Base-by-base conservation (phyloP, 2,888 invertebrate genomes). In the Onthophagus sagittarius region DNA sequence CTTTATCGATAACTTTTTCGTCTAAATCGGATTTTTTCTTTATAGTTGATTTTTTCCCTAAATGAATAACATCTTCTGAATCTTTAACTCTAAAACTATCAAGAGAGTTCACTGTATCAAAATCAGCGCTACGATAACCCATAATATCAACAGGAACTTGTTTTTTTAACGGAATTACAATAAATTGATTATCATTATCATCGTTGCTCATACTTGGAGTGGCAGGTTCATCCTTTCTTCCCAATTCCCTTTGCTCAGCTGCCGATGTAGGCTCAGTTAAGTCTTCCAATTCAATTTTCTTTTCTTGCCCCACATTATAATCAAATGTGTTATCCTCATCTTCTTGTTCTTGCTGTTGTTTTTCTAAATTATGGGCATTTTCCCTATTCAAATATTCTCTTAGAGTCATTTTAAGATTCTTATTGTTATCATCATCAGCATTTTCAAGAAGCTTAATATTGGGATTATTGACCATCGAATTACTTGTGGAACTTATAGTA, bases 191-290 rank as follows among this genome's bases (percentile, higher is more conserved):
- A 11, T 77, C 76, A 23, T 74, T 69, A 3, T 72, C 72, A n/a
- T 70, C 31, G 71, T 73, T 72, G 9, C 15, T 14, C 71, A 75
- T 73, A n/a, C 70, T 72, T n/a, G 75, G 75, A 2, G 76, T 76
- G 11, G 69, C 65, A 62, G 63, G 13, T 62, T 73, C 69, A 63
- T 73, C 75, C 13, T 75, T 74, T 39, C 71, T 72, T 0, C 77
- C 79, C n/a, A 80, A 72, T 76, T 78, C 77, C 39, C 78, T 70
- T 71, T 81, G 80, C 70, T 81, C 80, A 4, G 78, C 77, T 4
- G 80, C 80, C 2, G 80, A 81, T 15, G 80, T 81, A 2, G 80
- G 80, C 70, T 79, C 79, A 2, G 78, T 79, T 70, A 78, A 76
- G 73, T 81, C 80, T 74, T 79, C 77, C 0, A 80, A 70, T n/a